Conservation (phyloP, 2,888 invertebrate genomes). For the Thalpophila matura region DNA sequence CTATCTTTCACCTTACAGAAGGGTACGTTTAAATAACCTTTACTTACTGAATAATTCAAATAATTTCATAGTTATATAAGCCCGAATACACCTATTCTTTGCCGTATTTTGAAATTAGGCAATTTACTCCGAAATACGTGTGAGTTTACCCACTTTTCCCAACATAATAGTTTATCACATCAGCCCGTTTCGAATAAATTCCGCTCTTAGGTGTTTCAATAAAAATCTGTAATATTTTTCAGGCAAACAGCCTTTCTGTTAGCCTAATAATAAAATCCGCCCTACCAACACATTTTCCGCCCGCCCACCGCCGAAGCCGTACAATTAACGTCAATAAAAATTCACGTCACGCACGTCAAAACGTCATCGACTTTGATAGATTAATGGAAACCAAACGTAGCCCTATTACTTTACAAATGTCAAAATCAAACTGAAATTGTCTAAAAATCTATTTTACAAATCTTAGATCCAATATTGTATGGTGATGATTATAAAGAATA, state of each 20-base stretch:
- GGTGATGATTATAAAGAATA: too few species aligned
- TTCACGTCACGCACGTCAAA: slow-evolving; percentile 25
- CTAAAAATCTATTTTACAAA: neutral
- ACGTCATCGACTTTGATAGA: slow-evolving; percentile 28
- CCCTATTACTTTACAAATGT: neutral
- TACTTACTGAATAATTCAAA: too few species aligned
- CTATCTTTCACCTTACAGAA: too few species aligned
- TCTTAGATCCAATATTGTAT: too few species aligned
- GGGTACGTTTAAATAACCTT: too few species aligned
- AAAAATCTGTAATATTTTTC: slow-evolving; percentile 12
- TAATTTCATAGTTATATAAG: too few species aligned
- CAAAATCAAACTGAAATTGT: neutral
- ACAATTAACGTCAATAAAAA: slow-evolving; percentile 42
- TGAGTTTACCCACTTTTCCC: neutral
- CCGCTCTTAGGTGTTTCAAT: neutral
- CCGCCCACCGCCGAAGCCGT: slow-evolving; percentile 25
- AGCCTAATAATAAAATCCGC: slow-evolving; percentile 36
- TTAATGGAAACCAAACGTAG: slow-evolving; percentile 20
- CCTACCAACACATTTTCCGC: slow-evolving; percentile 26
- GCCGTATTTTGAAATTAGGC: too few species aligned
- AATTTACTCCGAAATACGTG: too few species aligned
- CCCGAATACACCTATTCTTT: too few species aligned
- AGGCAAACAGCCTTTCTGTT: slow-evolving; percentile 38
- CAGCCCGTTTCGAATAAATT: neutral
- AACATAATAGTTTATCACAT: neutral